Base-by-base conservation (phyloP, 2,113 vertebrate species). In the Callorhinus ursinus region DNA sequence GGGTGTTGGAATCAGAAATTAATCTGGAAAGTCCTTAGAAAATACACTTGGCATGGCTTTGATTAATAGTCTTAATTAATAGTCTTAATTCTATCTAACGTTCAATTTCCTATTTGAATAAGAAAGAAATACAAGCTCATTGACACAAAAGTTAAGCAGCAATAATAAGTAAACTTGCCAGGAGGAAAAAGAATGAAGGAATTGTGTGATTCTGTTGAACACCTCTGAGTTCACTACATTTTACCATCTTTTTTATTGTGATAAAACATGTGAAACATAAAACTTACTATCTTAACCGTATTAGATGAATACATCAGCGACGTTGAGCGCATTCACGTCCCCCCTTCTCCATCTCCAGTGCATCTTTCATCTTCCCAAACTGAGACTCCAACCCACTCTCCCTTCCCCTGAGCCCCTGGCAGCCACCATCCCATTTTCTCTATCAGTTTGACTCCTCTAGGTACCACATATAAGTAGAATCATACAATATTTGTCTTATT, bases 121-220 rank as follows among this genome's bases (percentile, higher is more conserved):
- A 51, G 31, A 82, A 77, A 77, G 24, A 79, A 91, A 51, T 77
- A 7, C 1, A 63, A 93, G 42, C 36, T 67, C 18, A 72, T 24
- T 88, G 79, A 39, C 97, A 93, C 15, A 57, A 96, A 92, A 77
- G 28, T 12, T 84, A 88, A 85, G 61, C 5, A 77, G 5, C 13
- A 26, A 51, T 28, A 79, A 51, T 63, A 80, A 90, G 77, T 55
- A 67, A 72, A 94, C 49, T 61, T 46, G 0, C 15, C 28, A 21
- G 2, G 21, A 86, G 39, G 31, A 42, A 65, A 81, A 59, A 36
- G 16, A 65, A 49, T 71, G 26, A 22, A 92, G 21, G 69, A 39
- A 74, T 86, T 93, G 4, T 39, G 9, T 72, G n/a, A 61, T 72
- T 92, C 24, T 69, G 2, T 74, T n/a, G 31, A 83, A 57, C 2